Evolutionary conservation across 2,888 invertebrate species (phyloP).

Genomic region (Calliphora vomitoria): DNA sequence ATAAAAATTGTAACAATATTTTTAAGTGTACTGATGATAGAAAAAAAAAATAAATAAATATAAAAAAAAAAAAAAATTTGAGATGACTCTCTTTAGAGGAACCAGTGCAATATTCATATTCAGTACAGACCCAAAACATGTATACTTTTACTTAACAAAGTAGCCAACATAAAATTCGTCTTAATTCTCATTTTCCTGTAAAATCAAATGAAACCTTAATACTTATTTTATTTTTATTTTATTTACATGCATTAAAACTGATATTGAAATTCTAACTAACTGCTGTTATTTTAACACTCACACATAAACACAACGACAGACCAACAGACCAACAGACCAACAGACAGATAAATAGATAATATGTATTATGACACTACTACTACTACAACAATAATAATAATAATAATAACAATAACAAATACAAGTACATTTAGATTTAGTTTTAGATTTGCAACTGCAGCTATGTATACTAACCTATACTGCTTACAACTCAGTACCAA

Average conservation of each 20-base stretch:
- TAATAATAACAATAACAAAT: conserved; percentile 41
- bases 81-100: too few species aligned
- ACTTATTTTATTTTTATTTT: background rate
- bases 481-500: conserved; percentile 44
- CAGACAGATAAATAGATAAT: conserved; percentile 25
- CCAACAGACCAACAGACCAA: too few species aligned
- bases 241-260: conserved; percentile 8
- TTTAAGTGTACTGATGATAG: too few species aligned
- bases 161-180: background rate
- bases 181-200: background rate
- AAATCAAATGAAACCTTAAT: background rate
- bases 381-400: too few species aligned
- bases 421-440: conserved; percentile 35
- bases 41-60: too few species aligned
- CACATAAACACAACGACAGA: conserved; percentile 10
- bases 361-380: conserved; percentile 38
- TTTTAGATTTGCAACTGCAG: conserved; percentile 19
- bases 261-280: conserved; percentile 2
- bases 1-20: too few species aligned
- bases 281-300: conserved; percentile 4
- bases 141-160: background rate
- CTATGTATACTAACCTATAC: background rate
- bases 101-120: too few species aligned
- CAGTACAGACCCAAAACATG: too few species aligned
- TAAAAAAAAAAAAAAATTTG: too few species aligned